Evolutionary conservation across 2,113 vertebrate genomes (phyloP), one percentile per base, ranked within the genome.

Genomic region (Raphicerus campestris): DNA sequence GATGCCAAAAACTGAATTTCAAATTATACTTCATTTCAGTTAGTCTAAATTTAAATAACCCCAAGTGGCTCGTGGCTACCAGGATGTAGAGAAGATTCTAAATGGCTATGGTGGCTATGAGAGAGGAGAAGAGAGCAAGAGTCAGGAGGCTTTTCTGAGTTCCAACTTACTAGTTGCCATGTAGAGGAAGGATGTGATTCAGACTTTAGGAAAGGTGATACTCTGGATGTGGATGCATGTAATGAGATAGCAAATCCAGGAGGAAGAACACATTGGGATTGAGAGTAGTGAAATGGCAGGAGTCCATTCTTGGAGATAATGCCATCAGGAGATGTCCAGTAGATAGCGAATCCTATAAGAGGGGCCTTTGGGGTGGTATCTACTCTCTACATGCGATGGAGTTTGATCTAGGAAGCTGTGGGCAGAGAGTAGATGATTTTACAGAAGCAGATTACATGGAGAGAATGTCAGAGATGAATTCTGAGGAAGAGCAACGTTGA

Each of bases 11-110:
- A 42, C 2, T 60, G 16, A 49, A 73, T 85, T 45, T 97, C 78
- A 30, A 86, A 81, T 87, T 87, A 73, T 32, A 75, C 24, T 94
- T 75, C n/a, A 78, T 47, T 75, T 70, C 58, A 84, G 56, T 91
- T 47, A 47, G 19, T 80, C 35, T 58, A 17, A 19, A 56, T 88
- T 60, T 91, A 90, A 91, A n/a, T 45, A 83, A 11, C 73, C 9
- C 11, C 35, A 75, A 26, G 7, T 81, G 39, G 22, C 32, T 30
- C 26, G 49, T 77, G 51, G 35, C 73, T 56, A 60, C 39, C 6
- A 20, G 10, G 5, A 60, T 86, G 78, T 13, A 51, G 2, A 95
- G 73, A 80, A 85, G 42, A 55, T 63, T 85, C 66, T 91, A 39
- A n/a, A 45, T 78, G 51, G n/a, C 35, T 60, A 0, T 2, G 9